These are phyloP conservation scores for Megalopta genalis DNA, from an alignment of 1,140 invertebrate species.

Conservation along the genomic window DNA sequence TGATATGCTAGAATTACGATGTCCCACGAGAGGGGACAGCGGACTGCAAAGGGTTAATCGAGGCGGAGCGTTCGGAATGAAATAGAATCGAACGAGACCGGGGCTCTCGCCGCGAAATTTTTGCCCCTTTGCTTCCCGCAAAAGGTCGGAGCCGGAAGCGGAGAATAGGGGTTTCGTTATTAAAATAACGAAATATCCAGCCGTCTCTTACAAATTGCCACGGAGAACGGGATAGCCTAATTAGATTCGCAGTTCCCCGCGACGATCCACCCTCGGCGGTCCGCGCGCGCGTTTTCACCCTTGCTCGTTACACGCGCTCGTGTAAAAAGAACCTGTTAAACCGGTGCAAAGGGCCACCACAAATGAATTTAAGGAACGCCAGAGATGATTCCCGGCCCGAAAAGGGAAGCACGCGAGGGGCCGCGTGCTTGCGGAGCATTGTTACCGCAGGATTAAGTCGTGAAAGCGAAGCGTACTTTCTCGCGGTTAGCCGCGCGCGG, in stretches of 20 bases:
- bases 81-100: neutral
- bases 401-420: neutral
- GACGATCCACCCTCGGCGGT: neutral
- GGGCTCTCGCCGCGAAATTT: neutral
- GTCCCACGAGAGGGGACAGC: too few relatives aligned
- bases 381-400: too few relatives aligned
- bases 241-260: constrained; percentile 39
- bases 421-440: neutral
- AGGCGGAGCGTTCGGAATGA: neutral
- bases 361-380: constrained; percentile 16
- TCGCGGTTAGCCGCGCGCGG: neutral
- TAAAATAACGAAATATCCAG: constrained; percentile 33
- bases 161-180: constrained; percentile 2
- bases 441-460: neutral
- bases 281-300: neutral
- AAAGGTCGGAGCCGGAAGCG: neutral
- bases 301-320: neutral
- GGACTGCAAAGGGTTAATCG: too few relatives aligned
- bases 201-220: constrained; percentile 34
- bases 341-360: constrained; percentile 15
- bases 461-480: too few relatives aligned
- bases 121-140: neutral
- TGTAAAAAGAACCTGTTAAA: constrained; percentile 36
- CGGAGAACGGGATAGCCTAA: constrained; percentile 34
- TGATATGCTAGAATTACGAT: too few relatives aligned